Evolutionary conservation across 2,113 vertebrate species (phyloP).

Genomic region (Poeciliopsis turrubarensis): DNA sequence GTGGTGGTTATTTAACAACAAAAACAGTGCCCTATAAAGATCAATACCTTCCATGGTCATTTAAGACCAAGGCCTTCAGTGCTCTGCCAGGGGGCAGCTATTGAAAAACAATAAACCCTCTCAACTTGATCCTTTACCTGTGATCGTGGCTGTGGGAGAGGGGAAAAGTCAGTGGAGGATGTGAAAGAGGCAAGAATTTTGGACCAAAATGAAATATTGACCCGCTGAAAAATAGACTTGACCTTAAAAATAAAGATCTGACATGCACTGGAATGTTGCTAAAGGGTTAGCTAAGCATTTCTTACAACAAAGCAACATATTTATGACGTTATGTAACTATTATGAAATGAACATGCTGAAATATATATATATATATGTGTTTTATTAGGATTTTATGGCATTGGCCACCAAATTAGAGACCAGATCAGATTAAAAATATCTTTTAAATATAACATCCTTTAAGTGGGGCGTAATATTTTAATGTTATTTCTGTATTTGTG

Average conservation of each 20-base stretch:
- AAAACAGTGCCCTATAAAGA: conserved; percentile 73
- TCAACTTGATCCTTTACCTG: conserved; percentile 67
- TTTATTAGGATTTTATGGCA: neutral
- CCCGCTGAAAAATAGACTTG: conserved; percentile 27
- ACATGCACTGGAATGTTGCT: conserved; percentile 8
- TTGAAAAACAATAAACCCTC: conserved; percentile 69
- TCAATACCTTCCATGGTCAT: conserved; percentile 67
- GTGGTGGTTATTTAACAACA: conserved; percentile 64
- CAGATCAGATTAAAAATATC: too few relatives aligned
- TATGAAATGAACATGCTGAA: neutral
- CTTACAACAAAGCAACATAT: neutral
- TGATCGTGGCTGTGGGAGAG: conserved; percentile 48
- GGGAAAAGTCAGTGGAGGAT: conserved; percentile 40
- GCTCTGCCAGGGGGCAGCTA: conserved; percentile 59
- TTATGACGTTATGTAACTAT: neutral
- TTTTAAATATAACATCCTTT: neutral
- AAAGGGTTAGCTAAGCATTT: neutral
- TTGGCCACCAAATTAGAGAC: neutral
- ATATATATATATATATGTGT: neutral
- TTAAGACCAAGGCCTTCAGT: conserved; percentile 63
- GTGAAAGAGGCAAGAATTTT: conserved; percentile 31
- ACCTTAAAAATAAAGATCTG: conserved; percentile 12
- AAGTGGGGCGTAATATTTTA: neutral
- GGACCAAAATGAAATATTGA: conserved; percentile 54
- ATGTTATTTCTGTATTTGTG: too few relatives aligned